A percentile compares a stretch with the other conserved stretches of the same genome.
Evolutionary conservation across 2,888 invertebrate species (phyloP).

Genomic region (Druceiella hillmani): DNA sequence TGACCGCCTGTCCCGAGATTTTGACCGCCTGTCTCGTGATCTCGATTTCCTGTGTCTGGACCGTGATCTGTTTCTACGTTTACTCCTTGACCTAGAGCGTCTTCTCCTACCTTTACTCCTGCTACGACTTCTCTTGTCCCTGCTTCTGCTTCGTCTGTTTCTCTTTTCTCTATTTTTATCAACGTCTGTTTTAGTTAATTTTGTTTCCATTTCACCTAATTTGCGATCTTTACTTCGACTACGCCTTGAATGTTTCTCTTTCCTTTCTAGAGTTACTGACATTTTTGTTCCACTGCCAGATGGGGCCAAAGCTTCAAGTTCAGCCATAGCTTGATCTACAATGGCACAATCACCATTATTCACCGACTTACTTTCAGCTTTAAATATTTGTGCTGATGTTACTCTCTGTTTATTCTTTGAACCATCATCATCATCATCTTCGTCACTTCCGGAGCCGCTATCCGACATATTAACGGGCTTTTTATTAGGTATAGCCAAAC

Average conservation of each 20-base stretch:
- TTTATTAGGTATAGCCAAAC: constrained; percentile 75
- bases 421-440: constrained; percentile 35
- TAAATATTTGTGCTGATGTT: constrained; percentile 43
- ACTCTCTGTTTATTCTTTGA: constrained; percentile 32
- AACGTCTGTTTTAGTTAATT: too few species aligned
- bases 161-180: constrained; percentile 31
- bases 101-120: constrained; percentile 24
- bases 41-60: constrained; percentile 24
- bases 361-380: constrained; percentile 34
- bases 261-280: constrained; percentile 22
- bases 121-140: constrained; percentile 24
- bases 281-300: constrained; percentile 37
- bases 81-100: constrained; percentile 30
- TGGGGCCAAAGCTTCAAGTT: constrained; percentile 79
- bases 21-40: constrained; percentile 24
- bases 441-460: constrained; percentile 34
- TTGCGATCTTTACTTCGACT: constrained; percentile 31
- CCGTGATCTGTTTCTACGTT: constrained; percentile 30
- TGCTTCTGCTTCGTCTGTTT: constrained; percentile 15
- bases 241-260: constrained; percentile 29
- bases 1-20: constrained; percentile 27
- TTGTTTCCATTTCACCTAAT: constrained; percentile 26
- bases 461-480: constrained; percentile 40
- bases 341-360: constrained; percentile 41
- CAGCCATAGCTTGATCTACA: constrained; percentile 80